Percentiles rank a stretch among this genome's conserved stretches.
Evolutionary conservation across 2,113 vertebrate genomes (phyloP).

Genomic region (Hystrix brachyura): DNA sequence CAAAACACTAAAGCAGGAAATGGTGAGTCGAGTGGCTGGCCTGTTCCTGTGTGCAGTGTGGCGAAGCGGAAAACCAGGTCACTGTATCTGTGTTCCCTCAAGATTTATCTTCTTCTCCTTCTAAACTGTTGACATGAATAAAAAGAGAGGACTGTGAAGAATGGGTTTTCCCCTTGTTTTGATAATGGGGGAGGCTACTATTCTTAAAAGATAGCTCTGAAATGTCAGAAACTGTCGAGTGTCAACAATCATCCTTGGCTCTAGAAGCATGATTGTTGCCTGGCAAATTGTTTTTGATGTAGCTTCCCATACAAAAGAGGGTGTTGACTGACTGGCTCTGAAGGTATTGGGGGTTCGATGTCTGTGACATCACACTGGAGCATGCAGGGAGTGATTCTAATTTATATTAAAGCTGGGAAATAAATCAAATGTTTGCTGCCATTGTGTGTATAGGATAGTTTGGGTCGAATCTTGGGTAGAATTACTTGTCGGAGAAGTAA

Average conservation of each 20-base stretch:
- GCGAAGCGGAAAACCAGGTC: neutral
- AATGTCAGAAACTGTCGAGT: neutral
- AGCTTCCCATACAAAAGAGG: neutral
- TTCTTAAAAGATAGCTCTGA: neutral
- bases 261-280: neutral
- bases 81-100: neutral
- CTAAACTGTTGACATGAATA: neutral
- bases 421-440: slow-evolving; percentile 47
- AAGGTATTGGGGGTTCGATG: neutral
- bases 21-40: neutral
- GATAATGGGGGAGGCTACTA: neutral
- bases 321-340: neutral
- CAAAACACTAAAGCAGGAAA: neutral
- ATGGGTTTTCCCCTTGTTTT: neutral
- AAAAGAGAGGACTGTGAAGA: neutral
- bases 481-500: neutral
- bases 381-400: slow-evolving; percentile 8
- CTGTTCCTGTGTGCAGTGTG: neutral
- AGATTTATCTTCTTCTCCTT: neutral
- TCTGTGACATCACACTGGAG: neutral
- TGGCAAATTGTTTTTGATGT: neutral
- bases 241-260: neutral
- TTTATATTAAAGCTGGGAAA: slow-evolving; percentile 20
- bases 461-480: neutral
- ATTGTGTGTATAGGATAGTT: neutral